Evolutionary conservation across 2,888 invertebrate genomes (phyloP).

Genomic region (Carabus problematicus): DNA sequence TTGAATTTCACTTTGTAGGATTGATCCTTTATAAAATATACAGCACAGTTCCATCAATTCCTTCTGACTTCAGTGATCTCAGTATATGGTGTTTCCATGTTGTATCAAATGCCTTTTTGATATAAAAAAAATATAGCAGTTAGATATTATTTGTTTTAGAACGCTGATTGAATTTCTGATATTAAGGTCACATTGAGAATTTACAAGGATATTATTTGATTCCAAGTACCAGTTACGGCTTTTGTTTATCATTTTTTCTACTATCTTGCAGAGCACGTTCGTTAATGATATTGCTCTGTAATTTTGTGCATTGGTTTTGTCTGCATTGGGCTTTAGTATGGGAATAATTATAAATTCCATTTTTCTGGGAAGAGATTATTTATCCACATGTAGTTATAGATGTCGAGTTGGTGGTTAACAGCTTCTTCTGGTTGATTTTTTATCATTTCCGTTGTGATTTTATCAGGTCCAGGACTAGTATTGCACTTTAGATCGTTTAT

Average conservation of each 20-base stretch:
- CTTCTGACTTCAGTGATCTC: too few species aligned
- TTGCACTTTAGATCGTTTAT: neutral
- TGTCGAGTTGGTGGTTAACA: neutral
- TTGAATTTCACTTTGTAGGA: too few species aligned
- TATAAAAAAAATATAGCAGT: constrained; percentile 4
- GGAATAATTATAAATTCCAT: constrained; percentile 1
- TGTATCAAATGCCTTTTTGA: constrained; percentile 8
- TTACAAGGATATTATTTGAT: neutral
- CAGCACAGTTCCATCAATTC: neutral
- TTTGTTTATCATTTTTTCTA: constrained; percentile 10
- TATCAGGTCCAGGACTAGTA: constrained; percentile 10
- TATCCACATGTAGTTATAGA: constrained; percentile 14
- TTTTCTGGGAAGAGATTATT: neutral
- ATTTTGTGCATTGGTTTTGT: constrained; percentile 2
- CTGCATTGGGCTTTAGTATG: constrained; percentile 1
- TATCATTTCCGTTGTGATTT: neutral
- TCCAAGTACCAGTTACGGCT: neutral
- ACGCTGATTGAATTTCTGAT: constrained; percentile 5
- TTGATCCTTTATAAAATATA: too few species aligned
- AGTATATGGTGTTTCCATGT: constrained; percentile 11
- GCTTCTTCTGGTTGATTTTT: constrained; percentile 3
- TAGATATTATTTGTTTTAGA: constrained; percentile 3
- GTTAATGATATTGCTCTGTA: neutral
- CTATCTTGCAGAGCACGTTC: neutral
- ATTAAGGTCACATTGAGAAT: constrained; percentile 4